Evolutionary conservation across 1,140 invertebrate genomes (phyloP).

Genomic region (Drosophila ironensis): DNA sequence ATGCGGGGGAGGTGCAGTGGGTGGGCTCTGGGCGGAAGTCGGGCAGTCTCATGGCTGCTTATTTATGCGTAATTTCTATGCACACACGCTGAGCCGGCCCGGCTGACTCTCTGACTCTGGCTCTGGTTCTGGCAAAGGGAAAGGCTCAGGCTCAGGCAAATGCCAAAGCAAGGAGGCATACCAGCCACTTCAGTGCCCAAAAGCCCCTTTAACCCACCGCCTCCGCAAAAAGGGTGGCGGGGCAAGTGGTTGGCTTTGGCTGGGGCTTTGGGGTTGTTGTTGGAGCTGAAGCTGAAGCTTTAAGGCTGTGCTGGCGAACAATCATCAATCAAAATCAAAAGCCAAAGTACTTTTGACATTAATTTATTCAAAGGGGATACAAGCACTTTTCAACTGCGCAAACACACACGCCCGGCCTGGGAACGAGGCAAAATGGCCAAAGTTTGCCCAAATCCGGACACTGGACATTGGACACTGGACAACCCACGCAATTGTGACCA

Average conservation of each 20-base stretch:
- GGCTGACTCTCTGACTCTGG: background rate
- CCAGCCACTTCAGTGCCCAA: constrained; percentile 27
- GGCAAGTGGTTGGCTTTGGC: constrained; percentile 9
- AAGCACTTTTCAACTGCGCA: constrained; percentile 56
- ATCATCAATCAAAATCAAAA: constrained; percentile 82
- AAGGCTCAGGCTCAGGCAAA: constrained; percentile 8
- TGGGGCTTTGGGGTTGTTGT: constrained; percentile 2
- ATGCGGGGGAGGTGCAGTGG: background rate
- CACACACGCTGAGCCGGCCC: constrained; percentile 42
- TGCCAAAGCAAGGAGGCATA: constrained; percentile 34
- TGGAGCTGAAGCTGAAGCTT: constrained; percentile 14
- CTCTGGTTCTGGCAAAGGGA: constrained; percentile 37
- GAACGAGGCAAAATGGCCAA: background rate
- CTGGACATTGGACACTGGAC: too few relatives aligned
- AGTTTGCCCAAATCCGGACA: background rate
- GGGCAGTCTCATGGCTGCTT: constrained; percentile 38
- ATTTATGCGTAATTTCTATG: constrained; percentile 77
- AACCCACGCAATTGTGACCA: constrained; percentile 48
- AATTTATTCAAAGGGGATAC: constrained; percentile 82
- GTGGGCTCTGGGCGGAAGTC: constrained; percentile 1
- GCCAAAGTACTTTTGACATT: constrained; percentile 81
- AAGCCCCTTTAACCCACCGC: background rate
- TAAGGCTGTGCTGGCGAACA: constrained; percentile 51
- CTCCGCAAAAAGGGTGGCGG: background rate
- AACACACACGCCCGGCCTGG: background rate